phyloP scores from a whole-genome alignment of 2,797 vertebrate species.

The Chrysocyon brachyurus region DNA sequence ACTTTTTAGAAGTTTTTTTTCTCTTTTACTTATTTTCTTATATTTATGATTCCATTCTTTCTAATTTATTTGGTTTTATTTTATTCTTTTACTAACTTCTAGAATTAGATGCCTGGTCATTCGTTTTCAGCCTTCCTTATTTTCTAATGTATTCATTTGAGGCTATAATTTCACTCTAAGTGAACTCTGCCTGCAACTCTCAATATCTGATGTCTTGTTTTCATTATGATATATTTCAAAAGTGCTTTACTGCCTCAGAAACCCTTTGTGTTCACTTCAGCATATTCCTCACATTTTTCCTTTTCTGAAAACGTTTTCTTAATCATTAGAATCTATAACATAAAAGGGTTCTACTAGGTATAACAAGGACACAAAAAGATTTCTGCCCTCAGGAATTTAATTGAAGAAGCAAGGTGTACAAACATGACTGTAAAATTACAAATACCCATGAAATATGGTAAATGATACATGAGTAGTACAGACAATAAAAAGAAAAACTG shows the following conservation, averaged over 20 bases:
- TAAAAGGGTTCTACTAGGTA: background rate
- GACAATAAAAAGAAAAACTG: background rate
- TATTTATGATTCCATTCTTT: background rate
- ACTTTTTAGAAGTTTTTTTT: background rate
- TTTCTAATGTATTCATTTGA: background rate
- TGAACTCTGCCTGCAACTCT: background rate
- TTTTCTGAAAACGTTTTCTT: background rate
- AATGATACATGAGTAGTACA: background rate
- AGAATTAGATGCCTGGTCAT: background rate
- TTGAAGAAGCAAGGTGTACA: background rate
- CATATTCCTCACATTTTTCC: background rate
- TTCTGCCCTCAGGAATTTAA: background rate
- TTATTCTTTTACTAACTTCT: constrained; percentile 28
- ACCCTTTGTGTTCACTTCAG: background rate
- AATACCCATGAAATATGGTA: background rate
- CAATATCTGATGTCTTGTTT: background rate
- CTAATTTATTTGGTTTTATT: background rate
- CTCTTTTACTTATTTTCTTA: constrained; percentile 3
- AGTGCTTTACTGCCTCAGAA: background rate
- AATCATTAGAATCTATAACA: background rate
- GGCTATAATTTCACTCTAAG: background rate
- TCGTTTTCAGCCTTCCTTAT: background rate
- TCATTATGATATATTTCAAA: constrained; percentile 30
- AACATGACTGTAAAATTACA: background rate
- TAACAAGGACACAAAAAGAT: background rate